A percentile compares a stretch with the other conserved stretches of the same genome.
Evolutionary conservation across 2,888 invertebrate species (phyloP).

Genomic region (Athetis lepigone): DNA sequence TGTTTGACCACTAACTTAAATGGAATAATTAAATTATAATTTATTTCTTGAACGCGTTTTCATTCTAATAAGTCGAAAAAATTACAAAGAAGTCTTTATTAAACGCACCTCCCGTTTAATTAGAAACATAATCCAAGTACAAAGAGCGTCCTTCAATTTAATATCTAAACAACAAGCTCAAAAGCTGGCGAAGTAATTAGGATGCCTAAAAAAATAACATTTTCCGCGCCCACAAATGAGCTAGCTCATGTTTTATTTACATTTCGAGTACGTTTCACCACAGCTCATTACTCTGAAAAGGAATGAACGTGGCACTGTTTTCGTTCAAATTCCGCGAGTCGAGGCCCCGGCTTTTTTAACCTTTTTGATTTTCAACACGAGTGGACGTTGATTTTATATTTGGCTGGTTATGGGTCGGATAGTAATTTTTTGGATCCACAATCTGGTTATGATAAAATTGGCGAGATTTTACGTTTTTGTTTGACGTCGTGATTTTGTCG

Average conservation of each 20-base stretch:
- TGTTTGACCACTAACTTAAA: too few relatives aligned
- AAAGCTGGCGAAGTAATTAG: slow-evolving; percentile 36
- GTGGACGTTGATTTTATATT: slow-evolving; percentile 22
- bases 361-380: slow-evolving; percentile 29
- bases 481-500: background rate
- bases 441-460: slow-evolving; percentile 12
- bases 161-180: slow-evolving; percentile 42
- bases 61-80: background rate
- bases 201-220: slow-evolving; percentile 36
- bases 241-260: slow-evolving; percentile 58
- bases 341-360: slow-evolving; percentile 14
- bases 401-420: slow-evolving; percentile 5
- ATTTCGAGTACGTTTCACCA: slow-evolving; percentile 48
- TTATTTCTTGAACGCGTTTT: slow-evolving; percentile 2
- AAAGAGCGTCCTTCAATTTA: slow-evolving; percentile 20
- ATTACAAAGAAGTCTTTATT: background rate
- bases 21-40: background rate
- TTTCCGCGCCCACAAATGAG: slow-evolving; percentile 37
- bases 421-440: background rate
- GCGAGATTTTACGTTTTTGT: slow-evolving; percentile 16
- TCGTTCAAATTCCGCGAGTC: slow-evolving; percentile 9
- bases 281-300: slow-evolving; percentile 57
- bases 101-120: slow-evolving; percentile 24
- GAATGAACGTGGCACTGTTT: slow-evolving; percentile 40
- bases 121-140: slow-evolving; percentile 15